Base-by-base conservation (phyloP, 2,113 vertebrate genomes). In the Polypterus bichir region DNA sequence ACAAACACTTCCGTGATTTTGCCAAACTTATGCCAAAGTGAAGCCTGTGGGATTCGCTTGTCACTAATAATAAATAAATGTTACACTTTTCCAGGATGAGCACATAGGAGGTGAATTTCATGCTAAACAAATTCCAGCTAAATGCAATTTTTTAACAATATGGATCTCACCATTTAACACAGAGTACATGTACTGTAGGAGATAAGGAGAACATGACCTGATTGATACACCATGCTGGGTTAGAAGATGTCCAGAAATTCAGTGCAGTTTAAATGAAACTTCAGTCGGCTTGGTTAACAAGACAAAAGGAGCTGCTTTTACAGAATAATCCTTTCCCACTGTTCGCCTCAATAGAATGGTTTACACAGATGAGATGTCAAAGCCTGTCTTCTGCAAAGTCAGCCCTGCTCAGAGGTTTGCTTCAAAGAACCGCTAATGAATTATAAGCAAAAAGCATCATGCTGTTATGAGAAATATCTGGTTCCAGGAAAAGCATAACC, bases 291-390 rank as follows among this genome's bases (percentile, higher is more conserved):
- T 58, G 56, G 56, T 58, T 58, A 58, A 7, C 27, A 7, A 58
- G n/a, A 67, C 57, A 65, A 65, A 68, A 65, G 55, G 66, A 62
- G 47, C 59, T 70, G 66, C 66, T 73, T 73, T 67, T 48, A 70
- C 64, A 70, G 61, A 61, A 7, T 72, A 74, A 71, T 66, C 66
- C 68, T 56, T 48, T 64, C 56, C 61, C 62, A 52, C 63, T 52
- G 57, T 11, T 44, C 48, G 52, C 47, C 61, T 68, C 56, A 69
- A 60, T 49, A 52, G 49, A 44, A 49, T 11, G 9, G 56, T 58
- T 58, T 44, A 44, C 56, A 58, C 56, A 58, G 56, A 44, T 45
- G 27, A 45, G 4, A 44, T 45, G 56, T 66, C 64, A 59, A 53
- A 48, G 65, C 49, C 59, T 59, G 66, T 54, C 56, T 61, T 62